Evolutionary conservation across 2,888 invertebrate species (phyloP).

Genomic region (Miltochrista miniata): DNA sequence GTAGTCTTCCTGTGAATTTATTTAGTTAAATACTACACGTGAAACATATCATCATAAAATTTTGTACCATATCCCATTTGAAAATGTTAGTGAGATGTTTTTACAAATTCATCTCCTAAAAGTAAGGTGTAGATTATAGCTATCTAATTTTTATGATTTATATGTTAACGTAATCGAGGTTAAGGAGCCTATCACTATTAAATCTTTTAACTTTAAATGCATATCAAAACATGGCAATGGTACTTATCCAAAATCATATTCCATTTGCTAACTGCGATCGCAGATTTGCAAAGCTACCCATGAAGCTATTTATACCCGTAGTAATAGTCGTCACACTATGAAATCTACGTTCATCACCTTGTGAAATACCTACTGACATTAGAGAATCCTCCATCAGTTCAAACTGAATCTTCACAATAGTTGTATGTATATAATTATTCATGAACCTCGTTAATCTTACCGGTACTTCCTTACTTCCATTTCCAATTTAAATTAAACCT

Average conservation of each 20-base stretch:
- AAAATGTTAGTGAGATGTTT: constrained; percentile 56
- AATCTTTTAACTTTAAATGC: too few relatives aligned
- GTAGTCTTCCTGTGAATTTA: neutral
- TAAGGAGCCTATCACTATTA: too few relatives aligned
- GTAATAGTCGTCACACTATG: too few relatives aligned
- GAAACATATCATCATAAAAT: constrained; percentile 70
- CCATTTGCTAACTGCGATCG: constrained; percentile 8
- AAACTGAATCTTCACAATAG: constrained; percentile 45
- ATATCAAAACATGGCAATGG: too few relatives aligned
- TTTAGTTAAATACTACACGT: constrained; percentile 28
- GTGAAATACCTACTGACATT: constrained; percentile 16
- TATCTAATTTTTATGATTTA: constrained; percentile 15
- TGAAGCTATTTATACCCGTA: too few relatives aligned
- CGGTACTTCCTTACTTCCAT: constrained; percentile 46
- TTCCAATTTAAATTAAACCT: constrained; percentile 56
- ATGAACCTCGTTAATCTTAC: constrained; percentile 52
- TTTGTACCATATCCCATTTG: constrained; percentile 59
- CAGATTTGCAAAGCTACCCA: neutral
- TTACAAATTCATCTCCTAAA: constrained; percentile 45
- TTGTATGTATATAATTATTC: constrained; percentile 52
- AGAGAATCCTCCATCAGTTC: constrained; percentile 18
- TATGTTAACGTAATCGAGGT: neutral
- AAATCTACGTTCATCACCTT: constrained; percentile 6
- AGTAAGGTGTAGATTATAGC: constrained; percentile 24
- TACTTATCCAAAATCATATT: neutral